Percentiles rank a stretch among this genome's conserved stretches.
Evolutionary conservation across 1,140 invertebrate species (phyloP).

Genomic region (Campoletis sonorensis): DNA sequence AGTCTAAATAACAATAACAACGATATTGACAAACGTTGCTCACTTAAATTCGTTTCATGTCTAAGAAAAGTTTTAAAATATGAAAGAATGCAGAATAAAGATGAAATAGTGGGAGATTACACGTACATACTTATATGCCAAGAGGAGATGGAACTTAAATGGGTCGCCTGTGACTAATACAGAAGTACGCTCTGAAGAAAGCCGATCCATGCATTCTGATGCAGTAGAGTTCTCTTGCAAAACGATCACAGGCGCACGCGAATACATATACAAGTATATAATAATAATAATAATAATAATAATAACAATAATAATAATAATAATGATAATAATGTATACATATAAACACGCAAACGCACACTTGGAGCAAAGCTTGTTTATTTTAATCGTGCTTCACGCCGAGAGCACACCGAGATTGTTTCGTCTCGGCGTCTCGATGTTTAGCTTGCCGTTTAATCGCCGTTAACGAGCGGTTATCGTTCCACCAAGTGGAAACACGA

Average conservation of each 20-base stretch:
- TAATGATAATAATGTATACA: no score
- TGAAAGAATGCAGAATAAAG: not conserved
- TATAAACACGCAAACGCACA: not conserved
- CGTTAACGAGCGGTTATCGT: constrained; percentile 74
- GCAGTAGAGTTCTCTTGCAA: not conserved
- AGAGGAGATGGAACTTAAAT: not conserved
- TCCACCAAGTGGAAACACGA: constrained; percentile 69
- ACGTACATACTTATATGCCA: not conserved
- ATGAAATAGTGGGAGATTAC: not conserved
- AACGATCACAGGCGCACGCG: constrained; percentile 18
- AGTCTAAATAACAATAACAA: constrained; percentile 30
- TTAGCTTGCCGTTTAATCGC: constrained; percentile 72
- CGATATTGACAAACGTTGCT: not conserved
- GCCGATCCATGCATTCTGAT: constrained; percentile 17
- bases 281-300: no score
- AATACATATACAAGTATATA: no score
- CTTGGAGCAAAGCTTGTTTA: constrained; percentile 61
- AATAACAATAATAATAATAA: no score
- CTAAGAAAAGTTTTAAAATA: not conserved
- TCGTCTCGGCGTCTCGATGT: constrained; percentile 70
- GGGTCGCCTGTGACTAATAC: not conserved
- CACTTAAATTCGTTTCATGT: not conserved
- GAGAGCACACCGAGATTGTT: constrained; percentile 65
- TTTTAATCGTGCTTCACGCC: constrained; percentile 66
- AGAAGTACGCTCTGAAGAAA: constrained; percentile 4